Evolutionary conservation across 2,888 invertebrate genomes (phyloP).

Genomic region (Dasypolia templi): DNA sequence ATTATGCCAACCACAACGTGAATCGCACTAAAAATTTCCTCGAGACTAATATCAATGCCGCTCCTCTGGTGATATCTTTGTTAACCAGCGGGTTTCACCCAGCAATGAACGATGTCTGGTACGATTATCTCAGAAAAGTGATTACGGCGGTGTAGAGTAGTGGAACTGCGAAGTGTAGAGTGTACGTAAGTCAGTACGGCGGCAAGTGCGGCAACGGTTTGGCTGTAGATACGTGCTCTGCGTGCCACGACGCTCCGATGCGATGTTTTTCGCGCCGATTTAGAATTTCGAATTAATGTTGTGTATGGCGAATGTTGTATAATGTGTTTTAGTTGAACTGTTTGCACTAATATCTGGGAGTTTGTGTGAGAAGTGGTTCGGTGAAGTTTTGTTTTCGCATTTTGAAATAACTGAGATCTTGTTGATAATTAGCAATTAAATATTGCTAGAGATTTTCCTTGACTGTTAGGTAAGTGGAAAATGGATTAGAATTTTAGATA

Average conservation of each 20-base stretch:
- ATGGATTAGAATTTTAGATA: constrained; percentile 24
- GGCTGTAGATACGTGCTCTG: constrained; percentile 72
- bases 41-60: constrained; percentile 58
- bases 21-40: constrained; percentile 47
- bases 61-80: background rate
- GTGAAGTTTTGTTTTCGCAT: constrained; percentile 54
- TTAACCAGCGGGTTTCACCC: background rate
- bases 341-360: constrained; percentile 48
- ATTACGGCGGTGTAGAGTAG: constrained; percentile 45
- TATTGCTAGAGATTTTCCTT: constrained; percentile 54
- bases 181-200: constrained; percentile 78
- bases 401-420: constrained; percentile 57
- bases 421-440: constrained; percentile 34
- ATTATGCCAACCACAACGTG: constrained; percentile 65
- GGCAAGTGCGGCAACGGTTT: constrained; percentile 80
- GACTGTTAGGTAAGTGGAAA: constrained; percentile 68
- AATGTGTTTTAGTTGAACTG: constrained; percentile 77
- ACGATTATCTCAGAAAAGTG: constrained; percentile 44
- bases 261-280: constrained; percentile 80
- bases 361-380: constrained; percentile 58
- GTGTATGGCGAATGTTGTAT: constrained; percentile 72
- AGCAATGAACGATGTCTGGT: constrained; percentile 66
- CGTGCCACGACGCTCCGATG: constrained; percentile 57
- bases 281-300: constrained; percentile 58
- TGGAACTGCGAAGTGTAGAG: constrained; percentile 66